These are phyloP conservation scores for Corythucha ciliata DNA, from an alignment of 2,888 invertebrate species.

Conservation along the genomic window DNA sequence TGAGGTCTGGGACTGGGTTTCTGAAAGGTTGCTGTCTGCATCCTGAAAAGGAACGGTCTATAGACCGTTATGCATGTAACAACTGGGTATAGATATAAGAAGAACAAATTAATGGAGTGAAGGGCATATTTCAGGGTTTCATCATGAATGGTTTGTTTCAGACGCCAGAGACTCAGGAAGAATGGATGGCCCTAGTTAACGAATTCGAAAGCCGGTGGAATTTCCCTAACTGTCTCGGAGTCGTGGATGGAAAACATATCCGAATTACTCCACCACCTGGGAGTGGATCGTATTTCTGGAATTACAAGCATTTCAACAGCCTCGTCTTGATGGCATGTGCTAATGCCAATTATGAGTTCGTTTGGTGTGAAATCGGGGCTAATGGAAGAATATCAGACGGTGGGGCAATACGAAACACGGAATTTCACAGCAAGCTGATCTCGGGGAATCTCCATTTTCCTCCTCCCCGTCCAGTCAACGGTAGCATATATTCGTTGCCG, in stretches of 20 bases:
- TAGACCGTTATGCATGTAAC: constrained; percentile 2
- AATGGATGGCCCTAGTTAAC: constrained; percentile 15
- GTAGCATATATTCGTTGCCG: neutral
- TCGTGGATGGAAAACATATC: constrained; percentile 11
- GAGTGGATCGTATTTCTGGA: constrained; percentile 27
- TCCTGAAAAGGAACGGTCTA: constrained; percentile 1
- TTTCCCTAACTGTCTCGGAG: constrained; percentile 19
- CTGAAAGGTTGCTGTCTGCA: constrained; percentile 6
- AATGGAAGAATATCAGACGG: constrained; percentile 19
- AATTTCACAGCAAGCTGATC: constrained; percentile 17
- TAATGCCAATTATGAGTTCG: constrained; percentile 20
- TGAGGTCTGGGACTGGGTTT: neutral
- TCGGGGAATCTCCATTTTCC: constrained; percentile 17
- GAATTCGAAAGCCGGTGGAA: constrained; percentile 22
- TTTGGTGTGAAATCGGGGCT: constrained; percentile 17
- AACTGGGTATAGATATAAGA: neutral
- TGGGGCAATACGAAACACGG: constrained; percentile 21
- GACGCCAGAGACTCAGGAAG: constrained; percentile 10
- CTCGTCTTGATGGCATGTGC: constrained; percentile 23
- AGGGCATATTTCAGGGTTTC: neutral
- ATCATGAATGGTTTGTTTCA: constrained; percentile 17
- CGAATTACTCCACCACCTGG: constrained; percentile 23
- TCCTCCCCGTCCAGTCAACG: constrained; percentile 7
- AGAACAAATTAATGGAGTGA: neutral
- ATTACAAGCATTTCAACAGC: constrained; percentile 28